Conservation (phyloP, 2,113 vertebrate genomes). For the Myodes glareolus region DNA sequence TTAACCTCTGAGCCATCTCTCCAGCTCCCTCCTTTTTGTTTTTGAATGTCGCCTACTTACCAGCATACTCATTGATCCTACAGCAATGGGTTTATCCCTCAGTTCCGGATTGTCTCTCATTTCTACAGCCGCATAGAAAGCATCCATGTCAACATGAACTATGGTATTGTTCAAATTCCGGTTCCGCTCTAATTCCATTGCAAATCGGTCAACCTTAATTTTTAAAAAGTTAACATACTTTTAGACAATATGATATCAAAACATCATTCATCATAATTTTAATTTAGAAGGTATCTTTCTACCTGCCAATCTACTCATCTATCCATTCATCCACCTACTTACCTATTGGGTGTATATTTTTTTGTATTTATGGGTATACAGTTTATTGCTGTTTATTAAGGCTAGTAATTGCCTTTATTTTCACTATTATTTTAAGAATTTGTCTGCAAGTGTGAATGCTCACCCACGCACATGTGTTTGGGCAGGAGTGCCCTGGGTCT, state of each 20-base stretch:
- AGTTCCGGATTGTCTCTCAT: conserved; percentile 95
- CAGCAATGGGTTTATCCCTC: conserved; percentile 95
- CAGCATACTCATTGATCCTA: conserved; percentile 97
- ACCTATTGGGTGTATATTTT: not conserved
- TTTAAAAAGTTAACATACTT: conserved; percentile 48
- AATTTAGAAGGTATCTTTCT: not conserved
- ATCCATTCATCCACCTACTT: not conserved
- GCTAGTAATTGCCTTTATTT: not conserved
- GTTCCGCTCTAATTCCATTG: conserved; percentile 88
- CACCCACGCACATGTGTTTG: no score
- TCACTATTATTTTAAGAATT: not conserved
- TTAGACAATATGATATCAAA: conserved; percentile 42
- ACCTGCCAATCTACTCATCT: not conserved
- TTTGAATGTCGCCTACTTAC: conserved; percentile 84
- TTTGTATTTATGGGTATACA: not conserved
- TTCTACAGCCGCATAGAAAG: conserved; percentile 98
- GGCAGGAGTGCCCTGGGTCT: not conserved
- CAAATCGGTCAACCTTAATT: conserved; percentile 90
- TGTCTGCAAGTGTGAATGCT: not conserved
- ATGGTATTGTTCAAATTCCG: conserved; percentile 92
- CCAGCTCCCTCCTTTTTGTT: not conserved
- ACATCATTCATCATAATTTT: conserved; percentile 21
- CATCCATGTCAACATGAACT: conserved; percentile 98
- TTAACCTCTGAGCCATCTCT: no score
- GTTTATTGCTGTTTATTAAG: conserved; percentile 40